Base-by-base conservation (phyloP, 1,140 invertebrate species). In the Pseudomyrmex concolor region DNA sequence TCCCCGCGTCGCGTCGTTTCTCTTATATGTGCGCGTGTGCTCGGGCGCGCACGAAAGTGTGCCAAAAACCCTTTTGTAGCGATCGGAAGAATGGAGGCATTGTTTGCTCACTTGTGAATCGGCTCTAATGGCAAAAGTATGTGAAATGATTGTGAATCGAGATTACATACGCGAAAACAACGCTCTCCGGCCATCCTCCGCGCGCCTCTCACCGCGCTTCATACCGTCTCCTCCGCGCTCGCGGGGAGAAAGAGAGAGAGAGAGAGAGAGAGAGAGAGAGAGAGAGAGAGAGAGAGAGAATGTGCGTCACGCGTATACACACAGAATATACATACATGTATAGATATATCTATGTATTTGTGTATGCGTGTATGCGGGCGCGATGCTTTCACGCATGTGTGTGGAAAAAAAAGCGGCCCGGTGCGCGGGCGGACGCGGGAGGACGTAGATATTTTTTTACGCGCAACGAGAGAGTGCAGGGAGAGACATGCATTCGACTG, bases 61-160 rank as follows among this genome's bases (percentile, higher is more conserved):
- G 92, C 87, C 90, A 90, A 92, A 92, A 92, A 89, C 83, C 78
- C 90, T 90, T 92, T 92, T 92, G 89, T 90, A 91, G 73, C 86
- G 72, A 86, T 88, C 88, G 86, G 85, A 91, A 91, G 91, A 90
- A 91, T 89, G 88, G 87, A 90, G 86, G 88, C 89, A 91, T 92
- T 93, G 91, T 93, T 93, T 92, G 92, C 91, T 93, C 92, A 92
- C 91, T 92, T 91, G 92, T 92, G 90, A 93, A 93, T 93, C 90
- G 89, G 62, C 85, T 90, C 93, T 93, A 93, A 94, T 93, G 92
- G 93, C 89, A 93, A 93, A 93, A 93, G 93, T 94, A 93, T 93
- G 92, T 93, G 93, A 92, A 93, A 93, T 93, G 89, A 93, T 94
- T 91, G 92, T 91, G 91, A 92, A 92, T 91, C 89, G 91, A 93